Evolutionary conservation across 2,113 vertebrate genomes (phyloP).

Genomic region (Eira barbara): DNA sequence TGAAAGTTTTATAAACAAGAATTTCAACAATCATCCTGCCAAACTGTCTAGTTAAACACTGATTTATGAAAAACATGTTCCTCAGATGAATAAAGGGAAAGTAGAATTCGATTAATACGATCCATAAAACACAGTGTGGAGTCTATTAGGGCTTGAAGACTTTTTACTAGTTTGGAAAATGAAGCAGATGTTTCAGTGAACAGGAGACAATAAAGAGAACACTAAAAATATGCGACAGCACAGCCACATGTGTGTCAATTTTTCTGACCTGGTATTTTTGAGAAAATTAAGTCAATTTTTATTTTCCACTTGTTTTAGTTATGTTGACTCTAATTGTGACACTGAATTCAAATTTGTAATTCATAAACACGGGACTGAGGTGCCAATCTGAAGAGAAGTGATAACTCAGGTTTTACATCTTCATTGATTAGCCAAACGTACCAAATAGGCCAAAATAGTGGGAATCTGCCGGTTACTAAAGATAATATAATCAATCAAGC

Average conservation of each 20-base stretch:
- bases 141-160: constrained; percentile 41
- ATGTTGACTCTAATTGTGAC: neutral
- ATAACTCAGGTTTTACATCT: neutral
- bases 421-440: constrained; percentile 1
- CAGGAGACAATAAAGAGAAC: constrained; percentile 36
- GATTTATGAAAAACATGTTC: constrained; percentile 59
- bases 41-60: constrained; percentile 33
- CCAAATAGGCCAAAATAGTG: neutral
- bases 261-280: neutral
- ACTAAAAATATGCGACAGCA: constrained; percentile 20
- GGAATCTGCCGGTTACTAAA: neutral
- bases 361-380: neutral
- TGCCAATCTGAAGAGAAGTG: neutral
- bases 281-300: constrained; percentile 49
- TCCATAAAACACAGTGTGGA: constrained; percentile 60
- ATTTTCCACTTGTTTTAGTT: constrained; percentile 51
- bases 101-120: constrained; percentile 19
- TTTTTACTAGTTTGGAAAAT: constrained; percentile 56
- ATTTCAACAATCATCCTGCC: neutral
- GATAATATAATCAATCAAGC: neutral
- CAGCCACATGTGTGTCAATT: neutral
- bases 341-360: constrained; percentile 29
- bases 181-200: constrained; percentile 59
- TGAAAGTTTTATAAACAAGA: constrained; percentile 29
- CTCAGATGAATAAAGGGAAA: constrained; percentile 29